A percentile compares a stretch with the other conserved stretches of the same genome.
These are phyloP conservation scores for Cheirogaleus major DNA, from an alignment of 2,797 vertebrate species.

Conservation along the genomic window DNA sequence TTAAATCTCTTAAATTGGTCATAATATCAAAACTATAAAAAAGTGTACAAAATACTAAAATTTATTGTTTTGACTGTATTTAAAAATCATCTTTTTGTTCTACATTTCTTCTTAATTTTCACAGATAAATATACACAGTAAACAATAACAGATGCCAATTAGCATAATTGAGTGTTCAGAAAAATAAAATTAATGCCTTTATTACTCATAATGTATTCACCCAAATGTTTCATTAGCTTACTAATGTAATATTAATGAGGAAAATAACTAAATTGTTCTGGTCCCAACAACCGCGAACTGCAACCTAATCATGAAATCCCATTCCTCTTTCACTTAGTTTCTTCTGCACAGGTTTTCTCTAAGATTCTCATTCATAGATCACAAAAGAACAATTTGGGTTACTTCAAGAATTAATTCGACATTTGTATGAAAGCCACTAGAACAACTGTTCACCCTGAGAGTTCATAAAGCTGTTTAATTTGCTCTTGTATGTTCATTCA, in stretches of 20 bases:
- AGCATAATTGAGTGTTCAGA: conserved; percentile 87
- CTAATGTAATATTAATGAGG: conserved; percentile 90
- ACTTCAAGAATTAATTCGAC: conserved; percentile 88
- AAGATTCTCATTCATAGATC: conserved; percentile 84
- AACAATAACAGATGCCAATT: conserved; percentile 88
- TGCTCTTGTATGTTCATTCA: conserved; percentile 86
- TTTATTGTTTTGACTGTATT: background rate
- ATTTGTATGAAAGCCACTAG: conserved; percentile 86
- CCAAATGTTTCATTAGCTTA: conserved; percentile 89
- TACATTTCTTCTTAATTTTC: conserved; percentile 67
- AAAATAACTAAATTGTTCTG: conserved; percentile 83
- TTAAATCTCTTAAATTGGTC: background rate
- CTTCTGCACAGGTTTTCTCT: conserved; percentile 82
- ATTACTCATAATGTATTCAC: conserved; percentile 89
- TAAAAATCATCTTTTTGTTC: background rate
- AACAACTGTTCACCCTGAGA: conserved; percentile 87
- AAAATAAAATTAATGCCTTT: conserved; percentile 88
- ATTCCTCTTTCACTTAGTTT: conserved; percentile 78
- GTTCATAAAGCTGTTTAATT: conserved; percentile 88
- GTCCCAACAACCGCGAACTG: conserved; percentile 78
- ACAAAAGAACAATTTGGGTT: conserved; percentile 88
- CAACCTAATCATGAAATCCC: conserved; percentile 83
- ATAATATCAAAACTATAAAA: background rate
- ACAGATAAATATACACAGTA: conserved; percentile 62
- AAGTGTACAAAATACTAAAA: background rate